Evolutionary conservation across 2,888 invertebrate genomes (phyloP), one percentile per base, ranked within the genome.

Genomic region (Allygus modestus): DNA sequence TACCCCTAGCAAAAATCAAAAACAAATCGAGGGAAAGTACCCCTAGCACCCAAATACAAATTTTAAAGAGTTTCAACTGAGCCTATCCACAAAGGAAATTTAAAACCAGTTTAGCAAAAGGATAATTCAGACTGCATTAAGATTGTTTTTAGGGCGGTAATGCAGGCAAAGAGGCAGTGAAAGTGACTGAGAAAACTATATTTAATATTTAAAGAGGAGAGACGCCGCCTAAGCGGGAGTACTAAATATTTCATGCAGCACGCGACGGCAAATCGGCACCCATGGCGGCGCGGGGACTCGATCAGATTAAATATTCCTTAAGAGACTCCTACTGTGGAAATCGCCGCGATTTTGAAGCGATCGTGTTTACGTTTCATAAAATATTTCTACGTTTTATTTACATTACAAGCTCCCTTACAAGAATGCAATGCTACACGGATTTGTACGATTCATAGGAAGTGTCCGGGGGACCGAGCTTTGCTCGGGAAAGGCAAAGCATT

Each of bases 171-270:
- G 28, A 5, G 65, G 65, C 28, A 0, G 0, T 65, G 12, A 65
- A 26, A 65, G 65, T 65, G 65, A 65, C 65, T 65, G 31, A 65
- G 65, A 65, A 65, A 65, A 65, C 65, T 28, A 28, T 28, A 31
- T 65, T 65, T 31, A 65, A 65, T 65, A 65, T 65, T 65, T 65
- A 65, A 65, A 65, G 65, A 65, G 65, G 4, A 26, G 65, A 28
- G 65, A 65, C 15, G 65, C 65, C 28, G 65, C 20, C 58, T 58
- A 58, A 65, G 65, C 65, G 65, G 65, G n/a, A 9, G 65, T 28
- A 65, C 28, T 65, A 31, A 65, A 65, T 65, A 65, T 65, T 65
- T 28, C 65, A 65, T 65, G 65, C 28, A 4, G 65, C 65, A 65
- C 65, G 65, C 65, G 65, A 65, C 58, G 51, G 51, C n/a, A 51